Conservation (phyloP, 2,797 vertebrate species). For the Rhincodon typus region DNA sequence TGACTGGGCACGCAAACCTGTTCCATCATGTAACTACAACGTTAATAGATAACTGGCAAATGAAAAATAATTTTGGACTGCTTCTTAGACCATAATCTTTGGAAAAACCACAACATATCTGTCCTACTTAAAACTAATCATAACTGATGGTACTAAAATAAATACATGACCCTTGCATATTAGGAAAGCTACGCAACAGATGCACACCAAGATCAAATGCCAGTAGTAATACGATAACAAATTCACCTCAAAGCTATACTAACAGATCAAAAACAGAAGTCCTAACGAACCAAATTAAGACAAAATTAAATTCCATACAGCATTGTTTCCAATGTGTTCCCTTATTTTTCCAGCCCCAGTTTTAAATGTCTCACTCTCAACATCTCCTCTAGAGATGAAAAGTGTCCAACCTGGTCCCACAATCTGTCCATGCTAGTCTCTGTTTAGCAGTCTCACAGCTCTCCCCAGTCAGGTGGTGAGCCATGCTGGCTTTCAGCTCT, state of each 20-base stretch:
- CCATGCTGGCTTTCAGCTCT: background rate
- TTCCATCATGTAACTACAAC: background rate
- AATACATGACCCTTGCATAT: background rate
- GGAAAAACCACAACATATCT: background rate
- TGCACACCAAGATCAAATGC: background rate
- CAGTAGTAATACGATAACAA: background rate
- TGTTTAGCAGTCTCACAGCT: background rate
- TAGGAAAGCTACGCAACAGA: background rate
- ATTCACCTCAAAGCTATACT: background rate
- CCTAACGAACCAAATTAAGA: background rate
- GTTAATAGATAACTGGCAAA: background rate
- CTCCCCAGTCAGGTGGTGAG: background rate
- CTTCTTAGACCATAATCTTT: background rate
- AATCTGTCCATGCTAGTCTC: no score
- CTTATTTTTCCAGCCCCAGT: background rate
- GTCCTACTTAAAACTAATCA: background rate
- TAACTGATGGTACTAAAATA: background rate
- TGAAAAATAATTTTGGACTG: background rate
- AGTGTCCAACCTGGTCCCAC: background rate
- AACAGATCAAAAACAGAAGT: background rate
- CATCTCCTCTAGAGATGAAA: no score
- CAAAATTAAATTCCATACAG: background rate
- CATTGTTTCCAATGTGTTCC: background rate
- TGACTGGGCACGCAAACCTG: background rate
- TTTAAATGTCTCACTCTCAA: background rate